Evolutionary conservation across 1,140 invertebrate species (phyloP).

Genomic region (Anastrepha obliqua): DNA sequence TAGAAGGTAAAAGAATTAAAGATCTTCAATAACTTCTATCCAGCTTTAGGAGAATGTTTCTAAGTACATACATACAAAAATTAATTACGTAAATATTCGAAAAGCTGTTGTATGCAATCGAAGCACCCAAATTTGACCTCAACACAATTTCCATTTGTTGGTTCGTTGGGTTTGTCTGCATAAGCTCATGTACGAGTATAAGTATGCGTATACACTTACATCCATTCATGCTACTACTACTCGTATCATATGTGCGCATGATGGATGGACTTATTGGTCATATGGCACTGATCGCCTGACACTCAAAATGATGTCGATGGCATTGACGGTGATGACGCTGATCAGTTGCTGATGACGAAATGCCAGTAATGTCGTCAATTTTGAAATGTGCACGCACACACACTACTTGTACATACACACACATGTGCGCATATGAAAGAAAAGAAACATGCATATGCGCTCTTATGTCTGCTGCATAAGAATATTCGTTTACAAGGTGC

Average conservation of each 20-base stretch:
- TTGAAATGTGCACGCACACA: constrained; percentile 28
- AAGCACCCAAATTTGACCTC: too few relatives aligned
- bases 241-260: constrained; percentile 14
- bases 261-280: constrained; percentile 53
- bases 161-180: background rate
- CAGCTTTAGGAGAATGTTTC: too few relatives aligned
- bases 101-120: too few relatives aligned
- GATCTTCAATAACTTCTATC: too few relatives aligned
- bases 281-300: constrained; percentile 52
- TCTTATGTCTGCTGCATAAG: background rate
- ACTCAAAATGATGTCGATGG: constrained; percentile 52
- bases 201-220: too few relatives aligned
- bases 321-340: constrained; percentile 57
- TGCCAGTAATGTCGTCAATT: constrained; percentile 68
- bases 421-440: background rate
- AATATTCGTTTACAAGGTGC: background rate
- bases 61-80: too few relatives aligned
- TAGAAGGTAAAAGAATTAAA: too few relatives aligned
- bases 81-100: too few relatives aligned
- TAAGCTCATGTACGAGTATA: too few relatives aligned
- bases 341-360: constrained; percentile 71
- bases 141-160: too few relatives aligned
- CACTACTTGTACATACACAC: background rate
- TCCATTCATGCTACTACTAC: too few relatives aligned
- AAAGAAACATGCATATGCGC: background rate